phyloP scores from a whole-genome alignment of 2,113 vertebrate genomes.

The Urocynchramus pylzowi region DNA sequence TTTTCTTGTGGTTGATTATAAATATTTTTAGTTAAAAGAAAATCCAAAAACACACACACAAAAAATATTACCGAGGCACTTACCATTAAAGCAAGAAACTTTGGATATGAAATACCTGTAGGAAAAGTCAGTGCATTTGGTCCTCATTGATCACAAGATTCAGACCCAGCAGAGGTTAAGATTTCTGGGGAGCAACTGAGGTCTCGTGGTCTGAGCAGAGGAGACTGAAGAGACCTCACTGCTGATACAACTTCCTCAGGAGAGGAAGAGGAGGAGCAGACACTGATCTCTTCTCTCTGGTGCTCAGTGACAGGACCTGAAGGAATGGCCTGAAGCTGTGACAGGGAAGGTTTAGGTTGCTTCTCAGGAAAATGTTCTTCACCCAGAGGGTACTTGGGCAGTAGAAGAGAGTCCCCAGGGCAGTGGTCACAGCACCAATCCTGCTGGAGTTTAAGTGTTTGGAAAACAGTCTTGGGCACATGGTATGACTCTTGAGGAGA shows the following conservation, averaged over 20 bases:
- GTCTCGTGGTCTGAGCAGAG: not conserved
- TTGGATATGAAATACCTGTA: not conserved
- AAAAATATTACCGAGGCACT: not conserved
- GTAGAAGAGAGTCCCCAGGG: not conserved
- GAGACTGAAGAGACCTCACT: not conserved
- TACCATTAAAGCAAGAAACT: not conserved
- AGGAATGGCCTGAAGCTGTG: not conserved
- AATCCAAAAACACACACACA: not conserved
- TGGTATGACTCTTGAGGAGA: not conserved
- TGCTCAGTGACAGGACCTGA: rapidly evolving
- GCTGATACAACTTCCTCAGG: not conserved
- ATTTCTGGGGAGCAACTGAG: not conserved
- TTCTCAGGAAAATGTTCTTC: not conserved
- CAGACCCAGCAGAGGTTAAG: not conserved
- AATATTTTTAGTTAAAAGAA: not conserved
- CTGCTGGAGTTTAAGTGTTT: not conserved
- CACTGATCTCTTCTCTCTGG: too few relatives aligned
- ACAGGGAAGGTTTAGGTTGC: not conserved
- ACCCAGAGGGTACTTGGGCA: rapidly evolving
- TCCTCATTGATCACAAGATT: not conserved
- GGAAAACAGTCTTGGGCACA: not conserved
- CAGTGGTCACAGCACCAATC: too few relatives aligned
- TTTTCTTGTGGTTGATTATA: not conserved
- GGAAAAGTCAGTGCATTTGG: not conserved
- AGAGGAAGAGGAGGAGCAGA: not conserved